Percentiles rank a stretch among this genome's conserved stretches.
Evolutionary conservation across 2,113 vertebrate genomes (phyloP).

Genomic region (Aptenodytes forsteri): DNA sequence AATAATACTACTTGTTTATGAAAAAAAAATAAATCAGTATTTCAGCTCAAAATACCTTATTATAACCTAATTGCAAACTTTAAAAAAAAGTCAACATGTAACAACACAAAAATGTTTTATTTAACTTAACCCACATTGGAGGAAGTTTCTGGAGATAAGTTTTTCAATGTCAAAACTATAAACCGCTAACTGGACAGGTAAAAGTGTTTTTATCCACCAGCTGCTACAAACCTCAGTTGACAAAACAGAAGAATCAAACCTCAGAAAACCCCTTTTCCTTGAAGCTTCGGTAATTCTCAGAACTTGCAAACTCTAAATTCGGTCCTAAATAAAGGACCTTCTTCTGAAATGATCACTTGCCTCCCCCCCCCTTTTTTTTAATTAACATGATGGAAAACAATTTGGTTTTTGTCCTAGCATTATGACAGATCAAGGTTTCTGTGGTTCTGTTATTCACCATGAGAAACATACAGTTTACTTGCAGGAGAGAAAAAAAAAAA

Average conservation of each 20-base stretch:
- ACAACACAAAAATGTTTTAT: background rate
- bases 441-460: background rate
- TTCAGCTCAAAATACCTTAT: background rate
- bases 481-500: background rate
- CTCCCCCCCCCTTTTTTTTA: rapidly evolving
- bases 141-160: background rate
- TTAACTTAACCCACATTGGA: background rate
- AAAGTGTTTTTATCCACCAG: background rate
- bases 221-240: background rate
- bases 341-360: background rate
- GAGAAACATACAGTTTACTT: background rate
- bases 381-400: background rate
- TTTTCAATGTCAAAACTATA: background rate
- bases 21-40: rapidly evolving
- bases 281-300: background rate
- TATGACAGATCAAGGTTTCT: background rate
- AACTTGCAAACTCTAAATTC: background rate
- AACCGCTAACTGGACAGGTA: background rate
- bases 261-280: background rate
- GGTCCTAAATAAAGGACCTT: background rate
- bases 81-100: background rate
- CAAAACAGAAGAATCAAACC: background rate
- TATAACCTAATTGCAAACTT: background rate
- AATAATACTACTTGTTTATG: background rate
- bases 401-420: background rate